Evolutionary conservation across 1,140 invertebrate species (phyloP).

Genomic region (Pomacea maculata): DNA sequence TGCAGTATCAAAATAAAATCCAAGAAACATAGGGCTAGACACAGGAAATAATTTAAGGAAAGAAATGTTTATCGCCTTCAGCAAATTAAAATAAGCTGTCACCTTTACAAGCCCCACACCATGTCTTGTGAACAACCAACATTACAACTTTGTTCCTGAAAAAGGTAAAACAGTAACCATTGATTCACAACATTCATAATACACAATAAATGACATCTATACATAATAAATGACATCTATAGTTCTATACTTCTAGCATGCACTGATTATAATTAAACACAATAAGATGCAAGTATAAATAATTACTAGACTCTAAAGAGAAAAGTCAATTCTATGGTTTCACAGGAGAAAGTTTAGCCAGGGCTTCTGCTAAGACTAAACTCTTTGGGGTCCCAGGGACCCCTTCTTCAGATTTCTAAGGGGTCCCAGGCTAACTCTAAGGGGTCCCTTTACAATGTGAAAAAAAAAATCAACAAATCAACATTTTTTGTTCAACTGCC

Average conservation of each 20-base stretch:
- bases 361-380: no score
- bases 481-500: no score
- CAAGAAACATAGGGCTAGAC: background rate
- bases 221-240: background rate
- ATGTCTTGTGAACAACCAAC: conserved; percentile 74
- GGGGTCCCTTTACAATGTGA: no score
- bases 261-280: background rate
- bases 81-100: conserved; percentile 19
- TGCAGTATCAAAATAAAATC: background rate
- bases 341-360: no score
- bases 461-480: no score
- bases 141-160: conserved; percentile 70
- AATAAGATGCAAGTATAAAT: background rate
- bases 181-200: background rate
- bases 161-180: conserved; percentile 13
- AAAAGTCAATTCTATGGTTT: no score
- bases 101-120: conserved; percentile 74
- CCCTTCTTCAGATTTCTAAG: no score
- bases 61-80: background rate
- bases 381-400: no score
- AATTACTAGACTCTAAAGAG: background rate
- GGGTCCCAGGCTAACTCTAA: no score
- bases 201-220: background rate
- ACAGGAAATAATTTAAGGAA: background rate
- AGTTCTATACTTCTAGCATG: background rate